A percentile compares a stretch with the other conserved stretches of the same genome.
phyloP scores from a whole-genome alignment of 2,797 vertebrate species.

The Halcyon chelicuti region DNA sequence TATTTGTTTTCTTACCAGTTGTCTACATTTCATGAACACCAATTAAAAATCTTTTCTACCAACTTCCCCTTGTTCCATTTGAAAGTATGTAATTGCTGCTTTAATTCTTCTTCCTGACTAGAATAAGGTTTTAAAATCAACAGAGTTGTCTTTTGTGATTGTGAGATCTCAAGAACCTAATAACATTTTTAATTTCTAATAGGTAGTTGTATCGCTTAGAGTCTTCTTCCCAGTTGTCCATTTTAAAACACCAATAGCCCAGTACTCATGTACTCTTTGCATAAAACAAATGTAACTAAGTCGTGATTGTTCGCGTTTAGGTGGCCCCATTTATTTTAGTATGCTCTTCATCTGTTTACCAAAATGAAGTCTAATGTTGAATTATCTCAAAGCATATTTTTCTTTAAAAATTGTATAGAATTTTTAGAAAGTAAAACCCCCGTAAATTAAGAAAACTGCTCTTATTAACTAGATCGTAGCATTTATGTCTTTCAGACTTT shows the following conservation, averaged over 20 bases:
- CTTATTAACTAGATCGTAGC: neutral
- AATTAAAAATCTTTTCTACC: slow-evolving; percentile 67
- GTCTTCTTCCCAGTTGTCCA: neutral
- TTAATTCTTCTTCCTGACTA: slow-evolving; percentile 56
- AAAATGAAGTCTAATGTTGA: neutral
- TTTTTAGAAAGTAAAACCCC: neutral
- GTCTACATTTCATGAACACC: slow-evolving; percentile 68
- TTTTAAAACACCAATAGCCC: neutral
- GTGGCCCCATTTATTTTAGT: neutral
- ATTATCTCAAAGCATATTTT: neutral
- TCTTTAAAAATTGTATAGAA: neutral
- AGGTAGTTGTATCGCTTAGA: neutral
- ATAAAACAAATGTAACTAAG: neutral
- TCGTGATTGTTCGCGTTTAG: neutral
- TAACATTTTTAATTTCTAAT: neutral
- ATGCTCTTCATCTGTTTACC: neutral
- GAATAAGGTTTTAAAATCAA: slow-evolving; percentile 45
- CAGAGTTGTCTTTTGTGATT: slow-evolving; percentile 10
- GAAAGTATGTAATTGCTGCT: slow-evolving; percentile 64
- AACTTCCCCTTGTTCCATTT: slow-evolving; percentile 66
- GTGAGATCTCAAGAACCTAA: neutral
- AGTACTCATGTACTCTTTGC: neutral
- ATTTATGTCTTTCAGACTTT: neutral
- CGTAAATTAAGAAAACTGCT: neutral
- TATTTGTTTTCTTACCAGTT: slow-evolving; percentile 71